phyloP scores from a whole-genome alignment of 2,888 invertebrate genomes.

The Mythimna albipuncta region DNA sequence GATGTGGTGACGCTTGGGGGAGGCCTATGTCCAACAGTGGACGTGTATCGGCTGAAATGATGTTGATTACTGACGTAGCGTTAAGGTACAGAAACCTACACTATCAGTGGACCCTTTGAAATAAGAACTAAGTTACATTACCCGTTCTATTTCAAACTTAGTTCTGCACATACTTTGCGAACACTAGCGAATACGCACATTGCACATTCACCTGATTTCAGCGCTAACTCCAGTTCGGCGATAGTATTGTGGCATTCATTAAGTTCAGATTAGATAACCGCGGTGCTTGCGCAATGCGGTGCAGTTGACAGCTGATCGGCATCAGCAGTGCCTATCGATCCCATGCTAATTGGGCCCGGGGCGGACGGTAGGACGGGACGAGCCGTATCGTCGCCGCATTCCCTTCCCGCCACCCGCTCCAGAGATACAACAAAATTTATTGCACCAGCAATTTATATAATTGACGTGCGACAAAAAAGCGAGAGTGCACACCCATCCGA shows the following conservation, averaged over 20 bases:
- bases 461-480: slow-evolving; percentile 89
- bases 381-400: slow-evolving; percentile 83
- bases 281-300: slow-evolving; percentile 82
- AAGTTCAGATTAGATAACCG: slow-evolving; percentile 86
- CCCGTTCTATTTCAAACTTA: not conserved
- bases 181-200: slow-evolving; percentile 8
- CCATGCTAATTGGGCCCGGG: slow-evolving; percentile 89
- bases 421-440: slow-evolving; percentile 90
- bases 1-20: no score
- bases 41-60: no score
- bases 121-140: not conserved
- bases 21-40: no score
- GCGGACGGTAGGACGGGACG: slow-evolving; percentile 72
- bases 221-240: slow-evolving; percentile 67
- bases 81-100: not conserved
- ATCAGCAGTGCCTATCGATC: slow-evolving; percentile 88
- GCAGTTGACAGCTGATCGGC: slow-evolving; percentile 86
- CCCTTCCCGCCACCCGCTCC: slow-evolving; percentile 81
- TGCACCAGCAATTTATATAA: slow-evolving; percentile 90
- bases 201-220: slow-evolving; percentile 39
- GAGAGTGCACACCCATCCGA: slow-evolving; percentile 86
- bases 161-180: not conserved
- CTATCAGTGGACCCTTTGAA: not conserved
- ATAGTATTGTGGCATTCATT: slow-evolving; percentile 85
- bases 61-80: not conserved